Evolutionary conservation across 1,140 invertebrate species (phyloP), one percentile per base, ranked within the genome.

Genomic region (Charaxes varanes): DNA sequence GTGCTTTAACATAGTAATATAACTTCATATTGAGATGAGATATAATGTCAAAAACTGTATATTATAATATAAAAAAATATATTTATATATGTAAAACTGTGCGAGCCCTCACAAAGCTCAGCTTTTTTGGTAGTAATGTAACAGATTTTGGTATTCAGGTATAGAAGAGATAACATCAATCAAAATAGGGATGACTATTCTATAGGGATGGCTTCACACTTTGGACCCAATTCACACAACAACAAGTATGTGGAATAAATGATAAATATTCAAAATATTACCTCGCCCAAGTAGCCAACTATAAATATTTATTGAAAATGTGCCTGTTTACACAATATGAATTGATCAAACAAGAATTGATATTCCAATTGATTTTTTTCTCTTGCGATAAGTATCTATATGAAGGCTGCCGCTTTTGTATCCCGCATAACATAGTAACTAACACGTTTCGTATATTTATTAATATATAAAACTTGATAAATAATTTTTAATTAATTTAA

Each of bases 221-320:
- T 61, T 62, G 78, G 69, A 69, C 51, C 74, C 62, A 77, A 77
- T 69, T 49, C 57, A 53, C 27, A 28, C 27, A 28, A 28, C 27
- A 71, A 74, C 72, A 78, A 78, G 78, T 82, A 82, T 72, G 78
- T 82, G 44, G 50, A 53, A 61, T 33, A 45, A 58, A 51, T 52
- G 36, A 58, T 60, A 51, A 64, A 52, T 60, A 65, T 51, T 63
- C 34, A 43, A 40, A 62, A 55, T 58, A 56, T 61, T 18, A 50
- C 33, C 35, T 59, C 44, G 27, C 43, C 47, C 34, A 33, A 32
- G 48, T 58, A 44, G 50, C 47, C 56, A 63, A 53, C 36, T 63
- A 65, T 67, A 64, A 65, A 72, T 67, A 68, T 71, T 67, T 65
- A 67, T 67, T 59, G 47, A 28, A 41, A 37, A 15, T 21, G 8